These are phyloP conservation scores for Lamellibrachia luymesi DNA, from an alignment of 1,140 invertebrate genomes.

Conservation along the genomic window DNA sequence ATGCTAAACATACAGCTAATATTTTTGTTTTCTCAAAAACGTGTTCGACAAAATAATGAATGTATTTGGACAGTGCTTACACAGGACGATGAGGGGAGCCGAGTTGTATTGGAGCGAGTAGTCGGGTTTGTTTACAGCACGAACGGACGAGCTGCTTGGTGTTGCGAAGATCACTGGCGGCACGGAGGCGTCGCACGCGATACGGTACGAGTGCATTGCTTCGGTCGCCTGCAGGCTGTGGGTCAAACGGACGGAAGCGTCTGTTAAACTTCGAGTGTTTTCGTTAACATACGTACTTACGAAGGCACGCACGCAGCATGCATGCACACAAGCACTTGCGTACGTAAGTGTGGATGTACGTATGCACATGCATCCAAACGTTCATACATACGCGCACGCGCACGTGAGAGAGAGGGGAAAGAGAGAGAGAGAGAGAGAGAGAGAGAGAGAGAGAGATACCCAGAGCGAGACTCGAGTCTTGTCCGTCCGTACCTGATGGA, in stretches of 20 bases:
- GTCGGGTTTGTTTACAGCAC: neutral
- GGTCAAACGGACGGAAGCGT: neutral
- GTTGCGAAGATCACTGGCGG: neutral
- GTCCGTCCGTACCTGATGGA: neutral
- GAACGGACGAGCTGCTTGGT: neutral
- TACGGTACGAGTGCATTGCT: neutral
- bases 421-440: no score
- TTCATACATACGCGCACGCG: neutral
- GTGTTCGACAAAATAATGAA: neutral
- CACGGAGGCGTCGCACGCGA: neutral
- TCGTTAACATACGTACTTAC: neutral
- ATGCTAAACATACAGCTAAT: no score
- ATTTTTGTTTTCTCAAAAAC: no score
- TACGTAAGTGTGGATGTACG: neutral
- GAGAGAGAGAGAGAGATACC: no score
- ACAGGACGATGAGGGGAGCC: neutral
- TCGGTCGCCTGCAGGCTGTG: neutral
- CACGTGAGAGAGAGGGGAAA: no score
- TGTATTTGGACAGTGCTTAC: neutral
- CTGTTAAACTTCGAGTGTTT: neutral
- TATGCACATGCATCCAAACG: neutral
- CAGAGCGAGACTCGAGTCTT: neutral
- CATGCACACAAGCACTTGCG: neutral
- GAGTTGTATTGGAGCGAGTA: neutral
- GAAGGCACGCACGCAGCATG: neutral